Conservation (phyloP, 2,888 invertebrate species). For the Spodoptera littoralis region DNA sequence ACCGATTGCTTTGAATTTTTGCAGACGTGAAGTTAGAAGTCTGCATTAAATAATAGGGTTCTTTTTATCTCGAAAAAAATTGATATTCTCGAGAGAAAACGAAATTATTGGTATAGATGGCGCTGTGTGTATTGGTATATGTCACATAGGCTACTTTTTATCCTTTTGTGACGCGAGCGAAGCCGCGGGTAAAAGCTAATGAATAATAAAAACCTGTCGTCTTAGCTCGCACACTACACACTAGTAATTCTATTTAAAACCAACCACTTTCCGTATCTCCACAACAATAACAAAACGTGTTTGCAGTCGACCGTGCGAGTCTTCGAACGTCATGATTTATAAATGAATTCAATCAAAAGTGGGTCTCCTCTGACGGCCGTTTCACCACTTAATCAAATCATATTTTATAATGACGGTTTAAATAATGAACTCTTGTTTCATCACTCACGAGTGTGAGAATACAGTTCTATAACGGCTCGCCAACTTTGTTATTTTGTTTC, state of each 20-base stretch:
- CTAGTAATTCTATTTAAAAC: constrained; percentile 1
- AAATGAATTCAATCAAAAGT: constrained; percentile 50
- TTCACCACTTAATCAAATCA: constrained; percentile 51
- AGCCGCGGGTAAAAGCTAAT: too few relatives aligned
- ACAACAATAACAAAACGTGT: constrained; percentile 39
- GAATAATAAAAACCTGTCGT: neutral
- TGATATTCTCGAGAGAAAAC: too few relatives aligned
- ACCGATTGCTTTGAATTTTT: too few relatives aligned
- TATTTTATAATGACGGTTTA: constrained; percentile 43
- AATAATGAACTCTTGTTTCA: constrained; percentile 39
- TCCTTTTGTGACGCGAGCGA: too few relatives aligned
- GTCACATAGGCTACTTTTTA: too few relatives aligned
- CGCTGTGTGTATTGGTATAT: too few relatives aligned
- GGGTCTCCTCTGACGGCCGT: constrained; percentile 26
- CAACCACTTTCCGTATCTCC: constrained; percentile 19
- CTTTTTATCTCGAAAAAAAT: too few relatives aligned
- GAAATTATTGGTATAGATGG: too few relatives aligned
- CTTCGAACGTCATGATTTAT: constrained; percentile 35
- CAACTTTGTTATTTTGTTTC: too few relatives aligned
- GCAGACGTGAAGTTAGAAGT: too few relatives aligned
- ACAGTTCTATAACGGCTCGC: neutral
- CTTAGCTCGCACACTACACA: neutral
- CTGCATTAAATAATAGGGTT: too few relatives aligned
- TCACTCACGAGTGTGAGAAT: constrained; percentile 5
- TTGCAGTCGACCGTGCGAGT: constrained; percentile 19